Percentiles rank a stretch among this genome's conserved stretches.
These are phyloP conservation scores for Hypolimnas misippus DNA, from an alignment of 2,888 invertebrate genomes.

Conservation along the genomic window DNA sequence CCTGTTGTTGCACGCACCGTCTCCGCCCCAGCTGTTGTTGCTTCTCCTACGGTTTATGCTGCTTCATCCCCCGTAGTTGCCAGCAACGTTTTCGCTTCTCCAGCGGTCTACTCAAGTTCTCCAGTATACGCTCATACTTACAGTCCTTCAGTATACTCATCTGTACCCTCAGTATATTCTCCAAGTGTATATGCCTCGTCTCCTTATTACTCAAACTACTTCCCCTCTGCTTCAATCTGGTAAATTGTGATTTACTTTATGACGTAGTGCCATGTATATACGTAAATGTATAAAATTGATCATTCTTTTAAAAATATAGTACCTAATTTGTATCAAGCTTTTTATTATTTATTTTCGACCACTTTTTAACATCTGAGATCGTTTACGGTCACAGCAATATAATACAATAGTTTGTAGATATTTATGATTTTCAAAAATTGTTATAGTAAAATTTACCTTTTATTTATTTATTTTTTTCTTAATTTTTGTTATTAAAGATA, in stretches of 20 bases:
- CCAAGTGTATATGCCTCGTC: not conserved
- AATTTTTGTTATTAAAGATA: too few species aligned
- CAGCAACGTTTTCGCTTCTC: conserved; percentile 44
- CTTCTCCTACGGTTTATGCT: conserved; percentile 34
- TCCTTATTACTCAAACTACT: conserved; percentile 11
- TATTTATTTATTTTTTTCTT: too few species aligned
- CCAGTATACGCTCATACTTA: not conserved
- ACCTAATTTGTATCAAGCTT: too few species aligned
- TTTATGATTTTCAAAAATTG: too few species aligned
- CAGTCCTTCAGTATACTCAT: conserved; percentile 45
- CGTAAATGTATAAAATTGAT: too few species aligned
- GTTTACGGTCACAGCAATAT: too few species aligned
- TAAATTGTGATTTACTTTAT: not conserved
- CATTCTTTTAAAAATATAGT: too few species aligned
- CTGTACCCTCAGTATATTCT: conserved; percentile 41
- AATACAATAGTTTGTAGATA: too few species aligned
- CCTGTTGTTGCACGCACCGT: conserved; percentile 53
- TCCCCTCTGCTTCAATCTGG: not conserved
- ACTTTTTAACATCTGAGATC: too few species aligned
- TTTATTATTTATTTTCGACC: too few species aligned
- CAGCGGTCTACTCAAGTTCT: conserved; percentile 36
- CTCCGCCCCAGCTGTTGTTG: conserved; percentile 42
- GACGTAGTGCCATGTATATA: too few species aligned
- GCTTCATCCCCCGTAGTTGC: conserved; percentile 47
- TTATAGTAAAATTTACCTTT: too few species aligned